phyloP scores from a whole-genome alignment of 2,888 invertebrate genomes.

The Polyommatus iphigenia region DNA sequence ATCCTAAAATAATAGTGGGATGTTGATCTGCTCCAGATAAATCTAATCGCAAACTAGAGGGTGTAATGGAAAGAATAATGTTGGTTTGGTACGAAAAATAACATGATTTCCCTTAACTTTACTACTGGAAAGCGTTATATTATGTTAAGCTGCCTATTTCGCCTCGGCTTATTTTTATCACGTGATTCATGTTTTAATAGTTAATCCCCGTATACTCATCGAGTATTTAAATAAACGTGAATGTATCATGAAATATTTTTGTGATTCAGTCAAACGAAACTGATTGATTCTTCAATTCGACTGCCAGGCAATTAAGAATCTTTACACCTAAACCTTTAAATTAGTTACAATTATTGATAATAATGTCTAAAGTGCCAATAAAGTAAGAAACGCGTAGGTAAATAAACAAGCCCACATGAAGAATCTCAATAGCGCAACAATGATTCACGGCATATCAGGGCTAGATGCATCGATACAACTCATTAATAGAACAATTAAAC shows the following conservation, averaged over 20 bases:
- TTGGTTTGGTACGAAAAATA: slow-evolving; percentile 8
- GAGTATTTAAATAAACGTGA: slow-evolving; percentile 20
- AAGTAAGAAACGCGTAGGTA: background rate
- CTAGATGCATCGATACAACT: background rate
- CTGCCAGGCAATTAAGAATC: background rate
- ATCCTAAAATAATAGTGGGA: slow-evolving; percentile 12
- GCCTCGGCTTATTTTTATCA: background rate
- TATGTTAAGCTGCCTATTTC: background rate
- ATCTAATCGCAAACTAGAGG: background rate
- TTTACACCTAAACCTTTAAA: background rate
- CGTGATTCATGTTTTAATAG: slow-evolving; percentile 24
- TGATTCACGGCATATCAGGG: slow-evolving; percentile 1
- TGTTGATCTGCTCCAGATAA: slow-evolving; percentile 7
- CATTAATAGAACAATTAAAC: slow-evolving; percentile 2
- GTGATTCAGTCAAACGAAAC: slow-evolving; percentile 1
- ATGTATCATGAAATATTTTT: slow-evolving; percentile 13
- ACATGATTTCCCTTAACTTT: background rate
- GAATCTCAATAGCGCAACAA: background rate
- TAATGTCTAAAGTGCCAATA: background rate
- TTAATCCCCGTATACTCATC: slow-evolving; percentile 5
- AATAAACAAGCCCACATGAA: background rate
- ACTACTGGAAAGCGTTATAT: background rate
- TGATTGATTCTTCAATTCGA: background rate
- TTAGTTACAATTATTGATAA: background rate
- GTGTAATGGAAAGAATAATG: slow-evolving; percentile 21